These are phyloP conservation scores for Ptilorrhoa leucosticta DNA, from an alignment of 2,113 vertebrate species.

Conservation along the genomic window DNA sequence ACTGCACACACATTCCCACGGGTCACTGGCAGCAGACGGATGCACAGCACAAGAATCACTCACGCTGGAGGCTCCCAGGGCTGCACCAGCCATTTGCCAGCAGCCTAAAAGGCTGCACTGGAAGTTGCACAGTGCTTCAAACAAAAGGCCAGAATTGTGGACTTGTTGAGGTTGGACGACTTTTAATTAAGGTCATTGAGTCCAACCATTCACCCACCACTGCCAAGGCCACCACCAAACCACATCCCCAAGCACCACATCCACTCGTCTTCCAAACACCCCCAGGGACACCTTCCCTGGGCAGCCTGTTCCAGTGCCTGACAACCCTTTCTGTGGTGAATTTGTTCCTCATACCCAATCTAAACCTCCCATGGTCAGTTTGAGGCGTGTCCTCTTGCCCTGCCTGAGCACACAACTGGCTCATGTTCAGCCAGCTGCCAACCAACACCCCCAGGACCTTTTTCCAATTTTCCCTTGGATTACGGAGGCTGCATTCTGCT, in stretches of 20 bases:
- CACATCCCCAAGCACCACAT: background rate
- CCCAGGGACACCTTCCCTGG: background rate
- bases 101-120: background rate
- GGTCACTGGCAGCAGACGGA: background rate
- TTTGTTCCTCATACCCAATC: background rate
- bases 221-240: background rate
- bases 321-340: background rate
- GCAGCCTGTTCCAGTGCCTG: background rate
- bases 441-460: background rate
- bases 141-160: background rate
- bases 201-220: background rate
- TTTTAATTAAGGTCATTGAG: background rate
- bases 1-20: background rate
- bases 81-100: background rate
- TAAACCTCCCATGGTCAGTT: background rate
- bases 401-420: background rate
- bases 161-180: background rate
- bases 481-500: background rate
- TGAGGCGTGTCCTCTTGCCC: background rate
- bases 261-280: accelerated
- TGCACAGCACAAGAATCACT: background rate
- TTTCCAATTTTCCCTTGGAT: background rate
- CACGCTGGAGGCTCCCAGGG: background rate
- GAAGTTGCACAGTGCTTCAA: background rate
- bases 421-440: background rate